Evolutionary conservation across 2,113 vertebrate genomes (phyloP).

Genomic region (Tragelaphus scriptus): DNA sequence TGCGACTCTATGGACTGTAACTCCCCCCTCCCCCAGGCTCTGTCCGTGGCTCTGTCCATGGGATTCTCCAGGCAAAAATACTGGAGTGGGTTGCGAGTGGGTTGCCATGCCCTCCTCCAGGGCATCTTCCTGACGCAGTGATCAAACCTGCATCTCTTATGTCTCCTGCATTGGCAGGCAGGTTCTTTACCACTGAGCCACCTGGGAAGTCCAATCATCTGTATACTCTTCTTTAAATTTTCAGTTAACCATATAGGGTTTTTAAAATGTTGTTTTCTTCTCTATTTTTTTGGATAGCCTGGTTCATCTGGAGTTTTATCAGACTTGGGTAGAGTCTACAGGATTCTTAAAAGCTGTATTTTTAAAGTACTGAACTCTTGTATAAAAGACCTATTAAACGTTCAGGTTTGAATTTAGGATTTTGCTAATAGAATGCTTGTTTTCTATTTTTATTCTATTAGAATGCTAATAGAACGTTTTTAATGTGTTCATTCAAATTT

Average conservation of each 20-base stretch:
- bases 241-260: neutral
- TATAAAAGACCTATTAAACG: neutral
- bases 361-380: neutral
- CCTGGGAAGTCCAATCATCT: neutral
- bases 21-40: neutral
- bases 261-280: neutral
- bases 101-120: neutral
- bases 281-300: neutral
- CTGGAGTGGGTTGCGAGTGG: neutral
- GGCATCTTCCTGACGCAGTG: neutral
- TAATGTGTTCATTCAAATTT: neutral
- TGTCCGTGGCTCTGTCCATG: neutral
- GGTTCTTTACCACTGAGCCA: neutral
- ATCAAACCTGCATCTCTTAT: neutral
- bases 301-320: neutral
- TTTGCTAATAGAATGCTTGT: neutral
- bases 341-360: neutral
- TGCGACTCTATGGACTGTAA: neutral
- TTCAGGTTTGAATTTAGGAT: conserved; percentile 17
- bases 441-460: neutral
- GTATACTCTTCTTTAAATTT: neutral
- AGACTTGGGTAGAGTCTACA: neutral
- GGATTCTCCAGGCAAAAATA: neutral
- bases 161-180: neutral
- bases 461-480: neutral